Evolutionary conservation across 2,113 vertebrate genomes (phyloP).

Genomic region (Sphaerodactylus townsendi): DNA sequence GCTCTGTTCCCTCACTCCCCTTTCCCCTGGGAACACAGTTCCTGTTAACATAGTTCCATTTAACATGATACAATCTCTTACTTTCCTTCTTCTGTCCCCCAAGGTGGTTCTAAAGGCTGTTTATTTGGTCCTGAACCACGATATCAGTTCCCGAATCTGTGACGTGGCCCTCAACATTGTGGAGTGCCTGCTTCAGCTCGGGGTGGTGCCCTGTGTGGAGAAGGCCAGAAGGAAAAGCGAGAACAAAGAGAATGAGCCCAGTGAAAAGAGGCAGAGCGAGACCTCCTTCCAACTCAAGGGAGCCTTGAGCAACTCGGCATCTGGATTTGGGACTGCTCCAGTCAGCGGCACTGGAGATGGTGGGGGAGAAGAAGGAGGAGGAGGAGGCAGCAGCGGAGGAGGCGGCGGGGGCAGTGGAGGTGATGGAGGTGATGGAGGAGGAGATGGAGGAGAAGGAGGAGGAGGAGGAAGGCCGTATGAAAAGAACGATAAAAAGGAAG

Average conservation of each 20-base stretch:
- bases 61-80: neutral
- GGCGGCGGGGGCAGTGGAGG: constrained; percentile 71
- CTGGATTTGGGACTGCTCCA: constrained; percentile 70
- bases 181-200: constrained; percentile 93
- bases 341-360: constrained; percentile 72
- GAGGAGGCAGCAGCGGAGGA: constrained; percentile 72
- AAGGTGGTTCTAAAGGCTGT: constrained; percentile 94
- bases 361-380: constrained; percentile 74
- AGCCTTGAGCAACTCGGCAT: constrained; percentile 71
- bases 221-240: constrained; percentile 87
- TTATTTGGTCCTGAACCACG: constrained; percentile 93
- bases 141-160: constrained; percentile 96
- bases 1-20: too few relatives aligned
- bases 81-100: neutral
- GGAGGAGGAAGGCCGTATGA: constrained; percentile 84
- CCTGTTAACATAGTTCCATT: too few relatives aligned
- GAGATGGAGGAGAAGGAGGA: constrained; percentile 71
- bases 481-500: constrained; percentile 88
- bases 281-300: constrained; percentile 78
- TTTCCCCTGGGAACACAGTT: too few relatives aligned
- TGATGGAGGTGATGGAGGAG: constrained; percentile 72
- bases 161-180: constrained; percentile 96
- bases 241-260: constrained; percentile 87
- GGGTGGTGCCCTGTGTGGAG: constrained; percentile 89
- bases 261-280: constrained; percentile 85